Evolutionary conservation across 2,113 vertebrate genomes (phyloP), one percentile per base, ranked within the genome.

Genomic region (Charadrius vociferus): DNA sequence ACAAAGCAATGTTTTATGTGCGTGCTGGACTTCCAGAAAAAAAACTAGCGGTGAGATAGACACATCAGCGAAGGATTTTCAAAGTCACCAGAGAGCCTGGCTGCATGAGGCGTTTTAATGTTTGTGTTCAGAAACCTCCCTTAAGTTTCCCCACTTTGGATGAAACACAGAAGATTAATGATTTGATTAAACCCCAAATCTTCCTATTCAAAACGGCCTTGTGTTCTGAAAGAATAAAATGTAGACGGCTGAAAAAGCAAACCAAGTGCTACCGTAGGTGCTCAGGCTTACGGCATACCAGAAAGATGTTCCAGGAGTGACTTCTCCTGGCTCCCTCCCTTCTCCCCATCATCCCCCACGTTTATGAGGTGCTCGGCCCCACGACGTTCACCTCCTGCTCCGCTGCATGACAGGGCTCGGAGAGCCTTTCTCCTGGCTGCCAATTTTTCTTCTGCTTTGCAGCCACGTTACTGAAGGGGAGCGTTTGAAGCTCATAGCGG

Each of bases 1-100:
- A 95, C 91, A 68, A 68, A 62, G 66, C 81, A 65, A 68, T 0
- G 1, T 12, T 95, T 97, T 80, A 78, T 71, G 83, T 32, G 49
- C 1, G 1, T 81, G 65, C 86, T 81, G 83, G 68, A n/a, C 86
- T 94, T 95, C 49, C 86, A 89, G 84, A 85, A 97, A 94, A 83
- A 82, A 41, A 43, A 34, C 81, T 32, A 14, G 10, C 39, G 62
- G 66, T n/a, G 10, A 86, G 84, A 59, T 37, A 82, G 77, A 67
- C 78, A 89, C 61, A 71, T 20, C 89, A 79, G 74, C 17, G 10
- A 87, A 39, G 29, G 83, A 24, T 74, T 95, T 91, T 47, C 29
- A 47, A 75, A 83, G 66, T 68, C 87, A 49, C 65, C 81, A 55
- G 87, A 49, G 86, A 81, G 21, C 30, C 22, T 53, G 62, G 49